These are phyloP conservation scores for Exocentrus adspersus DNA, from an alignment of 2,888 invertebrate species.

Conservation along the genomic window DNA sequence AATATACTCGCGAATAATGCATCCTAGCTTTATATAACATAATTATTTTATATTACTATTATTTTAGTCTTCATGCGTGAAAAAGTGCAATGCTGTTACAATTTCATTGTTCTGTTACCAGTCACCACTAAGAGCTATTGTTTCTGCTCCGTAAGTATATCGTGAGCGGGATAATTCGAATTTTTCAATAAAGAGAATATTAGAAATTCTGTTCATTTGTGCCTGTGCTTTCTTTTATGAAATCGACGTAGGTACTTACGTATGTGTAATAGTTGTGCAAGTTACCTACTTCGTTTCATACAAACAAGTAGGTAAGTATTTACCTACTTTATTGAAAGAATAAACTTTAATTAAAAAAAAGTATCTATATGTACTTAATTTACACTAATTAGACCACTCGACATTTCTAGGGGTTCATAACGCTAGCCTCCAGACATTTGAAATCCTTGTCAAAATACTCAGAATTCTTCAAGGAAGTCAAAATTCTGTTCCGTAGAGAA, in stretches of 20 bases:
- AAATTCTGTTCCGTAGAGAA: slow-evolving; percentile 54
- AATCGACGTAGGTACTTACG: slow-evolving; percentile 9
- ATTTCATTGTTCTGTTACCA: slow-evolving; percentile 36
- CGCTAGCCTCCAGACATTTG: slow-evolving; percentile 62
- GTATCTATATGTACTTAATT: background rate
- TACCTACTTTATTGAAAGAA: background rate
- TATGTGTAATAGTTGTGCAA: background rate
- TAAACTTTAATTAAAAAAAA: background rate
- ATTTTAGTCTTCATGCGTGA: slow-evolving; percentile 20
- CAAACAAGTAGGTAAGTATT: no score
- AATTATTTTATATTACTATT: slow-evolving; percentile 3
- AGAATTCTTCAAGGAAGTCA: slow-evolving; percentile 70
- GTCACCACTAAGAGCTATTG: slow-evolving; percentile 39
- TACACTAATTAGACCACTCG: background rate
- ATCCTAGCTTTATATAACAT: slow-evolving; percentile 11
- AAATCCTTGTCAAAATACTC: slow-evolving; percentile 70
- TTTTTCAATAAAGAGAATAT: slow-evolving; percentile 22
- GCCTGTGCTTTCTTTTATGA: slow-evolving; percentile 16
- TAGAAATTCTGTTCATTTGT: slow-evolving; percentile 20
- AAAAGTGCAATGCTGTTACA: slow-evolving; percentile 19
- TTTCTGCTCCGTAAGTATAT: slow-evolving; percentile 49
- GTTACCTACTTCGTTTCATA: no score
- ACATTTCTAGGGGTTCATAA: slow-evolving; percentile 72
- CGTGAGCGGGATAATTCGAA: slow-evolving; percentile 41
- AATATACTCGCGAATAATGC: slow-evolving; percentile 6